A percentile compares a stretch with the other conserved stretches of the same genome.
Evolutionary conservation across 2,113 vertebrate genomes (phyloP).

Genomic region (Isurus oxyrinchus): DNA sequence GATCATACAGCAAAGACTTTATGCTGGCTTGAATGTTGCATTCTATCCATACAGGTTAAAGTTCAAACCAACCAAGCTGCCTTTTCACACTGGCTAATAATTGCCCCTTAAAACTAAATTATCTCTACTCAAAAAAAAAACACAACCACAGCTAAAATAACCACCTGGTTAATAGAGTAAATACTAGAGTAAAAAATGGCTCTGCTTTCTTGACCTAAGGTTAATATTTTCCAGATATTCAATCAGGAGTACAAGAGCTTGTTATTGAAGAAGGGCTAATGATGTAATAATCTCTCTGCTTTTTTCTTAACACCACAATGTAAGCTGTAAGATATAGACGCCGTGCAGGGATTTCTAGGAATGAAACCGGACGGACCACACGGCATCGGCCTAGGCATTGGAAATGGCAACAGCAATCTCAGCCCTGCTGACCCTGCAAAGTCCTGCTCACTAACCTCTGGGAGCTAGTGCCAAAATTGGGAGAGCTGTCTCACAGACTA

Average conservation of each 20-base stretch:
- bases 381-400: too few species aligned
- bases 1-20: neutral
- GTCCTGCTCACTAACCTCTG: too few species aligned
- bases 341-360: neutral
- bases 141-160: constrained; percentile 34
- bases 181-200: neutral
- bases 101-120: neutral
- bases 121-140: neutral
- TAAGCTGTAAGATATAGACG: neutral
- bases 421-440: too few species aligned
- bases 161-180: constrained; percentile 28
- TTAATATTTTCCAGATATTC: constrained; percentile 32
- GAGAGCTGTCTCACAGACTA: too few species aligned
- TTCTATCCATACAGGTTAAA: neutral
- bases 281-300: neutral
- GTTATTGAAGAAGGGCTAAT: constrained; percentile 6
- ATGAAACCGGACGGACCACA: too few species aligned
- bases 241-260: neutral
- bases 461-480: too few species aligned
- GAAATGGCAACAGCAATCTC: too few species aligned
- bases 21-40: neutral
- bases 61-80: neutral
- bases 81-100: constrained; percentile 15
- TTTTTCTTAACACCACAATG: neutral
- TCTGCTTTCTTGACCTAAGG: constrained; percentile 30